Percentiles rank a stretch among this genome's conserved stretches.
Conservation (phyloP, 2,888 invertebrate species). For the Clistopyga incitator region DNA sequence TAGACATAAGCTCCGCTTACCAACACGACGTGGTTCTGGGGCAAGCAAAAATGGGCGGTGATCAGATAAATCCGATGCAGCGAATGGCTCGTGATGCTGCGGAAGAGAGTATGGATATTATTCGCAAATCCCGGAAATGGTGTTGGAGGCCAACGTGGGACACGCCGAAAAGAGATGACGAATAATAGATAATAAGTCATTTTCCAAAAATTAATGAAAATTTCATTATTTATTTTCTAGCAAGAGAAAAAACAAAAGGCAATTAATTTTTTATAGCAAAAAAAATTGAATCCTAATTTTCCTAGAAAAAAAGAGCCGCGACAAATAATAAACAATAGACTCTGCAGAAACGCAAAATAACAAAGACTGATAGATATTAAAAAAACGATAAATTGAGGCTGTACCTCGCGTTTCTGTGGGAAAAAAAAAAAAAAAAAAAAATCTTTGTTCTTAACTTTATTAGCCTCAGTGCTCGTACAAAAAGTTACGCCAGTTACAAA, state of each 20-base stretch:
- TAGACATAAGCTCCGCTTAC: constrained; percentile 81
- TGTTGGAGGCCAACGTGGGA: constrained; percentile 82
- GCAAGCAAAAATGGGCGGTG: constrained; percentile 71
- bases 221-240: no score
- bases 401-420: background rate
- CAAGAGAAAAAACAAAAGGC: no score
- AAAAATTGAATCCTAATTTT: no score
- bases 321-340: no score
- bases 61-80: constrained; percentile 77
- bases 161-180: constrained; percentile 59
- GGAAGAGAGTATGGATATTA: constrained; percentile 81
- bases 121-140: constrained; percentile 82
- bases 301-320: no score
- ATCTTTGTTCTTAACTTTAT: background rate
- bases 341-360: background rate
- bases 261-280: no score
- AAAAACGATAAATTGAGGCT: background rate
- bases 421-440: background rate
- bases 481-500: background rate
- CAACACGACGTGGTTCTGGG: constrained; percentile 81
- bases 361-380: constrained; percentile 49
- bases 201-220: no score
- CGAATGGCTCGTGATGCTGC: constrained; percentile 80
- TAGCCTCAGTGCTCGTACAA: background rate
- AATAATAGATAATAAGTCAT: constrained; percentile 26